Base-by-base conservation (phyloP, 2,113 vertebrate genomes). In the Catharus bicknelli region DNA sequence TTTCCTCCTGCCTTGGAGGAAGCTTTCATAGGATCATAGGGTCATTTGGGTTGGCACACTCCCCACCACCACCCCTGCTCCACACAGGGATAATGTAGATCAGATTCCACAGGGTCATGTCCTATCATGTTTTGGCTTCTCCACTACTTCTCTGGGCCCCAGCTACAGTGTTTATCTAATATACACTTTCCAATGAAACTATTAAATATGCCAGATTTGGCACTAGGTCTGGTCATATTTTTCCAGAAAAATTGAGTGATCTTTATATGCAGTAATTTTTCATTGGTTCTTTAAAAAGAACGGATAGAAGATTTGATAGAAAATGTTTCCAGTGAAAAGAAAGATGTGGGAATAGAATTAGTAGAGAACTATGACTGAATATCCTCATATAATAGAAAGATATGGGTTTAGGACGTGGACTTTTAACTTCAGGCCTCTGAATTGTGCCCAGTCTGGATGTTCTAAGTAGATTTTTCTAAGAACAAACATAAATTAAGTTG, bases 171-270 rank as follows among this genome's bases (percentile, higher is more conserved):
- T 84, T 93, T 85, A 34, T 82, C 36, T 80, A 88, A 55, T 36
- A 34, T 36, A 76, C 36, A 21, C 73, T 85, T 91, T 67, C 78
- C 73, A 48, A 57, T 72, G n/a, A 72, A 90, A 72, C 34, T 70
- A 34, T 87, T 91, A 85, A 82, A 43, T 87, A 75, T 40, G 19
- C 40, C 48, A 43, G 30, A 82, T 81, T 72, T 84, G 74, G 64
- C 61, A 34, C 8, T 63, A 78, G 15, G 9, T 84, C 61, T 84
- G 5, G 16, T 58, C 43, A 63, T 89, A 34, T 25, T 86, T 92
- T 89, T 77, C 42, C 79, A 69, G 58, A 84, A 88, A 88, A 81
- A 38, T 2, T 32, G 23, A 77, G 12, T 27, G 23, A 50, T 23
- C 12, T 75, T 72, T 87, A 11, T 18, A 40, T 40, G 30, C 50